Evolutionary conservation across 2,888 invertebrate species (phyloP), one percentile per base, ranked within the genome.

Genomic region (Tetranychus piercei): DNA sequence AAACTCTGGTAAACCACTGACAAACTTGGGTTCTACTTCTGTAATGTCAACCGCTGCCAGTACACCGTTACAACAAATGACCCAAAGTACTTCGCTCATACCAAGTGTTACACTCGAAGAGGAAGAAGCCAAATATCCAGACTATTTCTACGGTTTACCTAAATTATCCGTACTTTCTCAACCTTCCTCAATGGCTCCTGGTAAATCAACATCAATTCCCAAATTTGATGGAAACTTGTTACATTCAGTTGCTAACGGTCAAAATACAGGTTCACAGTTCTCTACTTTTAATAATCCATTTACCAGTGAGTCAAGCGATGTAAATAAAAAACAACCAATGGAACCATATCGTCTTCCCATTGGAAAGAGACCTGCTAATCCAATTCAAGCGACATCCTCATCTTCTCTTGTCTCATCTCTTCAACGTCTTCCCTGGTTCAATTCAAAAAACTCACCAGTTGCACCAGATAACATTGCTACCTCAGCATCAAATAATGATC

Each of bases 61-160:
- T 7, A 15, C 55, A 55, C 15, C 55, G 55, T 55, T 55, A 7
- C 15, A 15, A 55, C 55, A 55, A 55, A 69, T 69, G 69, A 11
- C 22, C 20, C 34, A 20, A 5, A 22, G 20, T 8, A 69, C n/a
- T 69, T 11, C 69, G 3, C 20, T 69, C 11, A 23, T 23, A 9
- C 69, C 69, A 11, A 20, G n/a, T 69, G 15, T 55, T 15, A 55
- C 55, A 55, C 55, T 55, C 8, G 55, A 55, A 15, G 69, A 69
- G 20, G 71, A 71, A 34, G 43, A 34, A 6, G 45, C 20, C 11
- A 71, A 45, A 20, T 71, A 44, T 43, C 71, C 71, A n/a, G 20
- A 71, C n/a, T 71, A 44, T 44, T 71, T 71, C 20, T 71, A 44
- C 44, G 71, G 71, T n/a, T 20, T 71, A 44, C 71, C 71, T n/a